A percentile compares a stretch with the other conserved stretches of the same genome.
Conservation (phyloP, 2,797 vertebrate species). For the Sebastes aleutianus region DNA sequence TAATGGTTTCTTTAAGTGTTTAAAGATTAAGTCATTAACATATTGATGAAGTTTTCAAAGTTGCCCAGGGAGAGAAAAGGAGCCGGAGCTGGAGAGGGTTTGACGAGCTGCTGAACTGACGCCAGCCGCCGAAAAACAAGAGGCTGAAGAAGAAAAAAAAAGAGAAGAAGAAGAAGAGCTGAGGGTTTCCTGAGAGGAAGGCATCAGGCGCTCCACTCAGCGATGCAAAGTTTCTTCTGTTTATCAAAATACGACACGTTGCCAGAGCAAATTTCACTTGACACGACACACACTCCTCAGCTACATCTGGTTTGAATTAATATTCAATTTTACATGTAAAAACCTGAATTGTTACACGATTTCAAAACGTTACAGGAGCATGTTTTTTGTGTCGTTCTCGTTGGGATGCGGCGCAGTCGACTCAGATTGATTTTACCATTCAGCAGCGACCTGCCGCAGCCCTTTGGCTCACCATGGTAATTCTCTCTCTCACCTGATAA, state of each 20-base stretch:
- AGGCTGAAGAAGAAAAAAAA: neutral
- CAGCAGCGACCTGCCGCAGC: slow-evolving; percentile 86
- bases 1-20: slow-evolving; percentile 93
- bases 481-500: slow-evolving; percentile 93
- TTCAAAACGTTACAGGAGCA: neutral
- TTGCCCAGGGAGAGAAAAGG: slow-evolving; percentile 88
- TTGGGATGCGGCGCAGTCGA: slow-evolving; percentile 70
- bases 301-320: neutral
- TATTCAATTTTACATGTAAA: neutral
- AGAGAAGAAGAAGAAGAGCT: neutral
- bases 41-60: slow-evolving; percentile 96
- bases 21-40: slow-evolving; percentile 98
- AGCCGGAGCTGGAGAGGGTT: slow-evolving; percentile 84
- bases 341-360: neutral
- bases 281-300: neutral
- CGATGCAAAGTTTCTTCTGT: neutral
- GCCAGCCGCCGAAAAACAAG: slow-evolving; percentile 50
- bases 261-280: neutral
- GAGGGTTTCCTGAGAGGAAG: neutral
- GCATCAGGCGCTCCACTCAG: neutral
- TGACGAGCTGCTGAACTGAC: slow-evolving; percentile 80
- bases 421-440: slow-evolving; percentile 92
- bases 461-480: slow-evolving; percentile 87
- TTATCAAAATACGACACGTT: neutral
- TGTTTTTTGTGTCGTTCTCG: neutral